These are phyloP conservation scores for Callipepla californica DNA, from an alignment of 2,113 vertebrate species.

Conservation along the genomic window DNA sequence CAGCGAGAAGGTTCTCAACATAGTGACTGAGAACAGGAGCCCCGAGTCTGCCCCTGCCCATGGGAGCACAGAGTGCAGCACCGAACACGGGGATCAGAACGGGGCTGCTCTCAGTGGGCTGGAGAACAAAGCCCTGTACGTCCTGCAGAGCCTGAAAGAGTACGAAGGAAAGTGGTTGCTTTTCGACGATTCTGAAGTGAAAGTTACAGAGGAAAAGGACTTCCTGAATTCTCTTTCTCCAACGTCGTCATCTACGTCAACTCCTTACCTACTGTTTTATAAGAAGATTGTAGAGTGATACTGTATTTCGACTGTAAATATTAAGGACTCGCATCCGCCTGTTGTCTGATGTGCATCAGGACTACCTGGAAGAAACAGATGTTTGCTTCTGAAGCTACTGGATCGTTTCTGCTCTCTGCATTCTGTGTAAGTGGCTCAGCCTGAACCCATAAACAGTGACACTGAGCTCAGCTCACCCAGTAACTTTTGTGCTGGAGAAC, in stretches of 20 bases:
- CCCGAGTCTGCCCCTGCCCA: slow-evolving; percentile 52
- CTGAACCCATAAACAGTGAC: slow-evolving; percentile 65
- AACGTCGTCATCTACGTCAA: slow-evolving; percentile 88
- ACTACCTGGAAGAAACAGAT: slow-evolving; percentile 46
- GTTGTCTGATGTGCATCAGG: slow-evolving; percentile 45
- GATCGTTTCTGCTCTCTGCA: slow-evolving; percentile 56
- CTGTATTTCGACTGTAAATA: slow-evolving; percentile 76
- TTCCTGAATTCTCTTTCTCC: slow-evolving; percentile 93
- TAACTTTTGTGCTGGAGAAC: slow-evolving; percentile 66
- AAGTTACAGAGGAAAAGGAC: slow-evolving; percentile 92
- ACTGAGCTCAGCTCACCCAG: slow-evolving; percentile 46
- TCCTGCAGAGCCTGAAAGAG: slow-evolving; percentile 84
- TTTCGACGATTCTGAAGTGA: slow-evolving; percentile 97
- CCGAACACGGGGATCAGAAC: not conserved
- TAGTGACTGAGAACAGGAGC: slow-evolving; percentile 66
- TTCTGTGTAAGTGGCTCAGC: slow-evolving; percentile 67
- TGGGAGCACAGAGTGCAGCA: slow-evolving; percentile 14
- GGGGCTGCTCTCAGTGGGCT: not conserved
- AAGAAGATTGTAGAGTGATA: slow-evolving; percentile 82
- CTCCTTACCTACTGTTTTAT: slow-evolving; percentile 97
- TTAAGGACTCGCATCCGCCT: slow-evolving; percentile 46
- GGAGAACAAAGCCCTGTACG: slow-evolving; percentile 70
- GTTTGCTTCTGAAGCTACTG: slow-evolving; percentile 73
- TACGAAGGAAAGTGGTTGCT: slow-evolving; percentile 97
- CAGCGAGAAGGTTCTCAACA: slow-evolving; percentile 76